Evolutionary conservation across 2,113 vertebrate genomes (phyloP), one percentile per base, ranked within the genome.

Genomic region (Podarcis raffonei): DNA sequence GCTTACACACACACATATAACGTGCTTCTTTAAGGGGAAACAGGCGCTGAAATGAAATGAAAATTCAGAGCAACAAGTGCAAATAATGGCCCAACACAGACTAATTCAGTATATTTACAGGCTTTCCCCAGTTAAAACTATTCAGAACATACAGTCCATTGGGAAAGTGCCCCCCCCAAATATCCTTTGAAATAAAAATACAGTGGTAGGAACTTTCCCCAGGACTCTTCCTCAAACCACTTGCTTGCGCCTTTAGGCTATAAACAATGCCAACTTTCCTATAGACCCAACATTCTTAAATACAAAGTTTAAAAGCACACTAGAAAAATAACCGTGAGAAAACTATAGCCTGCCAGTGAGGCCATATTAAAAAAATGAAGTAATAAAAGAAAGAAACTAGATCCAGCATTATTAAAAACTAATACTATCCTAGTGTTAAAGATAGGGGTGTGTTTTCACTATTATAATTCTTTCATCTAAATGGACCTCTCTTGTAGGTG

Each of bases 391-490:
- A 62, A 48, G 57, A 68, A 66, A 53, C 20, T 78, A 2, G 13
- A 74, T 37, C 69, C 81, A 83, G 66, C 89, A 39, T 42, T 53
- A 23, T 35, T 59, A 35, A 57, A 53, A 74, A 62, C n/a, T 9
- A 82, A 84, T 72, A 25, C 20, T 20, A 22, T 53, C 65, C 13
- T 48, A 20, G 32, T 59, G 23, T 35, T 72, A 37, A 59, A 59
- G 77, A 8, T 3, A 59, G 6, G 11, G 23, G 12, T 15, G 18
- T 18, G 39, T 85, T 89, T 81, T 91, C 74, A 85, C 71, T 87
- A 59, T 92, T 95, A 84, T 83, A 88, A 91, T 2, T 1, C 6
- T 16, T 23, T 71, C 4, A 89, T 84, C 92, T 89, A 94, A 93
- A 89, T 39, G 32, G 32, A 42, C 62, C 57, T 89, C 27, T 77